Evolutionary conservation across 2,113 vertebrate species (phyloP).

Genomic region (Solea senegalensis): DNA sequence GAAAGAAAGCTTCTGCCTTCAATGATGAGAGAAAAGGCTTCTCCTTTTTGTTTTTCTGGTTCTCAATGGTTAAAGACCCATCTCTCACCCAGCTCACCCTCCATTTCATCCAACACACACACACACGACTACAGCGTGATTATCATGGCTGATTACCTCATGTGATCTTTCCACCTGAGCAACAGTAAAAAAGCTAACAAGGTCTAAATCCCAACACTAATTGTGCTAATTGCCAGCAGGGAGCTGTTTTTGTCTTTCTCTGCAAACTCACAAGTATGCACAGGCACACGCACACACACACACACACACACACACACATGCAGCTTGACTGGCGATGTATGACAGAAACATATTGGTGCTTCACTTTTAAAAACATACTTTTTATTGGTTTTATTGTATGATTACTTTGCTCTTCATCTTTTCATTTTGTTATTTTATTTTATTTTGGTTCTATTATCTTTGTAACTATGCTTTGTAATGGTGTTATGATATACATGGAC

Average conservation of each 20-base stretch:
- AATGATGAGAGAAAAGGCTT: constrained; percentile 7
- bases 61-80: constrained; percentile 30
- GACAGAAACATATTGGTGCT: too few species aligned
- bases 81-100: constrained; percentile 19
- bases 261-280: constrained; percentile 4
- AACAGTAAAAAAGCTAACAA: constrained; percentile 64
- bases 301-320: constrained; percentile 12
- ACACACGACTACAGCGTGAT: constrained; percentile 37
- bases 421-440: too few species aligned
- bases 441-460: too few species aligned
- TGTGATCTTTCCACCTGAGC: constrained; percentile 76
- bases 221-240: constrained; percentile 69
- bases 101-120: constrained; percentile 10
- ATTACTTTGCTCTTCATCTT: too few species aligned
- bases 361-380: too few species aligned
- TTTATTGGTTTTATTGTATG: too few species aligned
- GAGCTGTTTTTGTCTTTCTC: constrained; percentile 3
- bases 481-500: too few species aligned
- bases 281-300: constrained; percentile 22
- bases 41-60: constrained; percentile 29
- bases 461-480: too few species aligned
- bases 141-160: constrained; percentile 74
- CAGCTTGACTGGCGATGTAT: too few species aligned
- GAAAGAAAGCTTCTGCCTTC: constrained; percentile 13
- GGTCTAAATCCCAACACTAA: constrained; percentile 64